Percentiles rank a stretch among this genome's conserved stretches.
These are phyloP conservation scores for Gymnorhina tibicen DNA, from an alignment of 2,113 vertebrate genomes.

Conservation along the genomic window DNA sequence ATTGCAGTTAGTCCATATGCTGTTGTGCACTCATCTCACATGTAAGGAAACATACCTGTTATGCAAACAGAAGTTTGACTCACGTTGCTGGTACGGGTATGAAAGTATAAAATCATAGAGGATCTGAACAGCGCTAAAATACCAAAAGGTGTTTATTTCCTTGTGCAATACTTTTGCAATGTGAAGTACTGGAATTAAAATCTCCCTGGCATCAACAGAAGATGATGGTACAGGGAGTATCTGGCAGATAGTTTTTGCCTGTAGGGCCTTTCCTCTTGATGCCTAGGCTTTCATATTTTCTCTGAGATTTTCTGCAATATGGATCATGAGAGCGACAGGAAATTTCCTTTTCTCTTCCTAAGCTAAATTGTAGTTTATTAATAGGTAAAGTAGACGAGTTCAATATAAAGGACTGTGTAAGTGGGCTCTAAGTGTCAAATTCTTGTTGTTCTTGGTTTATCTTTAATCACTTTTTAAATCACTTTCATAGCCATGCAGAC, in stretches of 20 bases:
- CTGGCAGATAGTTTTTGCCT: neutral
- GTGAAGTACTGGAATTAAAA: neutral
- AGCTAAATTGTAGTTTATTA: neutral
- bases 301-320: neutral
- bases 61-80: neutral
- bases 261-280: neutral
- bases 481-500: neutral
- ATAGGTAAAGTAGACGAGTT: neutral
- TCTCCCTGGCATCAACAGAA: neutral
- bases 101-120: neutral
- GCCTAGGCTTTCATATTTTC: neutral
- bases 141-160: neutral
- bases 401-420: neutral
- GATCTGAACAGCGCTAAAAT: fast-evolving
- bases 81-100: neutral
- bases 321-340: neutral
- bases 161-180: neutral
- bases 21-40: neutral
- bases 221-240: neutral
- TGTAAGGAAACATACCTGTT: neutral
- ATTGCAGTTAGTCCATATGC: neutral
- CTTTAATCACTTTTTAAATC: neutral
- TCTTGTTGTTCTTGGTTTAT: neutral
- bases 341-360: neutral
- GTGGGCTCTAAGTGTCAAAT: neutral